phyloP scores from a whole-genome alignment of 2,797 vertebrate genomes.

The Manis crassicaudata region DNA sequence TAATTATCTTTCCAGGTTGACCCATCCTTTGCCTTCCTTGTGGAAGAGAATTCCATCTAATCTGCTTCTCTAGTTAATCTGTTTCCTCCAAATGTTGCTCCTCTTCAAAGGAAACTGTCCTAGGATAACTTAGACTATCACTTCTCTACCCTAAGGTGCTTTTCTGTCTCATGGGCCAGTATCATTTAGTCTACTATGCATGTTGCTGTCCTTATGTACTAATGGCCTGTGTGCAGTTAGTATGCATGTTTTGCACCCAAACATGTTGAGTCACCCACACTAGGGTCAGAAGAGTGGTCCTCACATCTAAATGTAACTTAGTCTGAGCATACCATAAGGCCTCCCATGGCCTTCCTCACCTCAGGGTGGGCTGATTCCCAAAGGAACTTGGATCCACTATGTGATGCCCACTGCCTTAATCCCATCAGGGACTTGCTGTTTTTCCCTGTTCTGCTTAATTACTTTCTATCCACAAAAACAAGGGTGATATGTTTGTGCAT shows the following conservation, averaged over 20 bases:
- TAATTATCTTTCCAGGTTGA: neutral
- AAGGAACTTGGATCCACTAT: neutral
- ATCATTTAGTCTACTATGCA: rapidly evolving
- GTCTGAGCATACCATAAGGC: neutral
- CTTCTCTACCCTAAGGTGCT: neutral
- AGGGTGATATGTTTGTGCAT: no score
- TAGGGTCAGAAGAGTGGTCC: neutral
- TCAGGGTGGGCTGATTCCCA: neutral
- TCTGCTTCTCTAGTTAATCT: neutral
- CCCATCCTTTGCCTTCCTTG: no score
- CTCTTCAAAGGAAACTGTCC: neutral
- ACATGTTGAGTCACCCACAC: neutral
- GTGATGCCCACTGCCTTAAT: neutral
- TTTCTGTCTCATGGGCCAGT: neutral
- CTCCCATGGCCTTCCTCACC: neutral
- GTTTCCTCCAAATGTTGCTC: neutral
- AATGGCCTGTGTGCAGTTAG: neutral
- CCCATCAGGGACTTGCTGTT: neutral
- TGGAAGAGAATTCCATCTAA: neutral
- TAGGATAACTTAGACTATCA: no score
- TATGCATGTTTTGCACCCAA: neutral
- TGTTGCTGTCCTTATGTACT: no score
- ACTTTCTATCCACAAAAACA: neutral
- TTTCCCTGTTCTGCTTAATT: neutral
- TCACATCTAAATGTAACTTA: neutral